Percentiles rank a stretch among this genome's conserved stretches.
Conservation (phyloP, 2,113 vertebrate species). For the Tretioscincus oriximinensis region DNA sequence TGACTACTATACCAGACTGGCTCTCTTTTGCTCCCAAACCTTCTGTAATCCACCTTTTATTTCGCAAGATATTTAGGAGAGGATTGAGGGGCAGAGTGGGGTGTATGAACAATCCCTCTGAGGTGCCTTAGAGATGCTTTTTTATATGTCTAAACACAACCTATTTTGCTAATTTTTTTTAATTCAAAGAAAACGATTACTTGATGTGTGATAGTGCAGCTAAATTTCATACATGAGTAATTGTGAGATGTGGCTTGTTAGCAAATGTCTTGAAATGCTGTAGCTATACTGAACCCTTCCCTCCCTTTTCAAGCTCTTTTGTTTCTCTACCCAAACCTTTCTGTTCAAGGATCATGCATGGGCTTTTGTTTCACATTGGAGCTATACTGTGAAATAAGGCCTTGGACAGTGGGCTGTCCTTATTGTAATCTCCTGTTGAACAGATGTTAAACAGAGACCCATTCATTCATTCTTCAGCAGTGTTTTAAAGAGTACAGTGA, state of each 20-base stretch:
- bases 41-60: too few relatives aligned
- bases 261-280: neutral
- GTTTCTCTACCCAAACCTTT: neutral
- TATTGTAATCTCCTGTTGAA: conserved; percentile 20
- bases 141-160: too few relatives aligned
- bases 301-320: neutral
- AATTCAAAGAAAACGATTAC: neutral
- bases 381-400: neutral
- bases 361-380: conserved; percentile 12
- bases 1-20: too few relatives aligned
- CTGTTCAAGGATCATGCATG: conserved; percentile 12
- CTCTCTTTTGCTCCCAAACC: neutral
- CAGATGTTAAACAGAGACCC: conserved; percentile 32
- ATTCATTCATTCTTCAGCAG: conserved; percentile 20
- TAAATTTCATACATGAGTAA: neutral
- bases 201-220: neutral
- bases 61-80: too few relatives aligned
- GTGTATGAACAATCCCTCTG: too few relatives aligned
- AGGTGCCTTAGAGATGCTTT: too few relatives aligned
- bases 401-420: neutral
- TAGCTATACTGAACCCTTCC: neutral
- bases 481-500: conserved; percentile 31
- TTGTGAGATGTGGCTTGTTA: neutral
- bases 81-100: too few relatives aligned
- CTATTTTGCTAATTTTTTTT: too few relatives aligned